Base-by-base conservation (phyloP, 64 coral and sea anemone genomes). In the Porites lutea region DNA sequence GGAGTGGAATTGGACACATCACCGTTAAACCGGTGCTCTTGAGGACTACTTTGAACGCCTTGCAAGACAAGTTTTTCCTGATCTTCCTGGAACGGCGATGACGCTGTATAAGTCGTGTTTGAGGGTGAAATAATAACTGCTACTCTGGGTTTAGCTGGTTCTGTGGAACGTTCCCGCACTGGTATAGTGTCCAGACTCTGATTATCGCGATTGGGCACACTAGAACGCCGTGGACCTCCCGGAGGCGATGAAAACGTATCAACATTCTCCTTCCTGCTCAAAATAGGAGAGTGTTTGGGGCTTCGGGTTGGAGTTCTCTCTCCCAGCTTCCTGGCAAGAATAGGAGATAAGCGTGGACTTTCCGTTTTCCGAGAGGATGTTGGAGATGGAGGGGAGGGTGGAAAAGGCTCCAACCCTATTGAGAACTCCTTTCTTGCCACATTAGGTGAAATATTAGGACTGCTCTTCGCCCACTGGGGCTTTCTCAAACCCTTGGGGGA, bases 301-400 rank as follows among this genome's bases (percentile, higher is more conserved):
- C 79, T 92, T 10, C 80, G 54, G 3, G 20, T 72, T 8, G 69
- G 16, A 18, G 71, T 54, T 47, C 67, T 80, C 3, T 76, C 70
- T 21, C 65, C 90, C 54, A 84, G 9, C 81, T 59, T 74, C 19
- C 78, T 65, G 11, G 80, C 80, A n/a, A 65, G 48, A n/a, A 85
- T 61, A 13, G 90, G 90, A 19, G 90, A 84, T 4, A 57, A 50
- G 20, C n/a, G 79, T 53, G 90, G 80, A 92, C 71, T 92, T 18
- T 5, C 37, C 2, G 58, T 51, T 48, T 44, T 69, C 63, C 14
- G 16, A 15, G 48, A 52, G 48, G 81, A 52, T 9, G 61, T 52
- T 8, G 81, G 78, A 13, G 78, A 84, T 8, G 81, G 81, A 10
- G 81, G 81, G 2, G 81, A 84, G 10, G 63, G 62, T 12, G 81